phyloP scores from a whole-genome alignment of 2,888 invertebrate genomes.

The Lutraria lutraria region DNA sequence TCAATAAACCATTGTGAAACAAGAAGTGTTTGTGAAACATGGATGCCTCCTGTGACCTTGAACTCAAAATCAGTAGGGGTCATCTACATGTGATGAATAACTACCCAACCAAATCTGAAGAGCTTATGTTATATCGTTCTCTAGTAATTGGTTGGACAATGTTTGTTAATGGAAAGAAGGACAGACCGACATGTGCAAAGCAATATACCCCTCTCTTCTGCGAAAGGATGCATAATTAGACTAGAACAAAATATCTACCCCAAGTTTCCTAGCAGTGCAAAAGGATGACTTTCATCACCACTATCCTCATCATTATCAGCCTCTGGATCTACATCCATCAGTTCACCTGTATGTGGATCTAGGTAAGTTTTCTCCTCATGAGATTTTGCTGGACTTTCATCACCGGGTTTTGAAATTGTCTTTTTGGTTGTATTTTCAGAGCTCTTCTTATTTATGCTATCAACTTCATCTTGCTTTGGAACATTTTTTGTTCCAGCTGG shows the following conservation, averaged over 20 bases:
- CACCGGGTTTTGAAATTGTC: neutral
- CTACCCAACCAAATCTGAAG: too few species aligned
- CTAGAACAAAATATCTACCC: neutral
- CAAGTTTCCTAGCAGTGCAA: neutral
- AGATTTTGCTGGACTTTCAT: neutral
- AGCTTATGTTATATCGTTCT: too few species aligned
- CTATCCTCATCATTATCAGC: conserved; percentile 25
- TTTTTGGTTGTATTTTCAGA: neutral
- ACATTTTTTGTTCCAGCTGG: neutral
- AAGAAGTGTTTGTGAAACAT: too few species aligned
- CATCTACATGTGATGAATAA: too few species aligned
- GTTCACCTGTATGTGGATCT: conserved; percentile 20
- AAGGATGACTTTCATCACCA: neutral
- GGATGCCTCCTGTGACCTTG: too few species aligned
- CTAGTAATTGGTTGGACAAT: too few species aligned
- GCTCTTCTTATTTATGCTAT: neutral
- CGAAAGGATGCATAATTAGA: too few species aligned
- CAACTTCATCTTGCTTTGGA: neutral
- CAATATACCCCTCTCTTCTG: too few species aligned
- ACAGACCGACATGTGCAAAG: too few species aligned
- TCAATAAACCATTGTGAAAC: too few species aligned
- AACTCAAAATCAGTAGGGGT: too few species aligned
- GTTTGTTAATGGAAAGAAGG: too few species aligned
- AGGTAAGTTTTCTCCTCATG: neutral
- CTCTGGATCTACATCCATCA: conserved; percentile 52